A percentile compares a stretch with the other conserved stretches of the same genome.
Conservation (phyloP, 2,797 vertebrate species). For the Poeciliopsis infans region DNA sequence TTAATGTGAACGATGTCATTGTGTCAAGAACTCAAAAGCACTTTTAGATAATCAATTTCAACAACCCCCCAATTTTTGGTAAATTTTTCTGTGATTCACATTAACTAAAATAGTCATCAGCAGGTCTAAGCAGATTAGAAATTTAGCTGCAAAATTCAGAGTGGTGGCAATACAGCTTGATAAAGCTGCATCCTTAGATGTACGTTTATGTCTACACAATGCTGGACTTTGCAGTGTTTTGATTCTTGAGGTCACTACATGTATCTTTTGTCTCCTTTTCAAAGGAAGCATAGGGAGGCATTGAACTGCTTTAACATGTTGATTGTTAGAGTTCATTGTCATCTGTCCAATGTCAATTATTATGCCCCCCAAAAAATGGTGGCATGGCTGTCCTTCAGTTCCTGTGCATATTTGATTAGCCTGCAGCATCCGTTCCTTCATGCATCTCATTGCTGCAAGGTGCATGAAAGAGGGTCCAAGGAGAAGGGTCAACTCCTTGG, state of each 20-base stretch:
- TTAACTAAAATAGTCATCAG: background rate
- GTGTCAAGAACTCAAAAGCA: background rate
- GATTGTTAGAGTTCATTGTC: conserved; percentile 34
- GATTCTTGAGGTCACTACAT: conserved; percentile 35
- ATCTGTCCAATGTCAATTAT: conserved; percentile 20
- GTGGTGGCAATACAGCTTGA: background rate
- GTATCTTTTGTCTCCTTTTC: conserved; percentile 32
- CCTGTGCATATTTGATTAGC: conserved; percentile 14
- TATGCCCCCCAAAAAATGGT: conserved; percentile 21
- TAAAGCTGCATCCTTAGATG: background rate
- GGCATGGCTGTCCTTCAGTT: conserved; percentile 8
- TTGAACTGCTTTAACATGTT: conserved; percentile 27
- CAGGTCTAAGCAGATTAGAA: background rate
- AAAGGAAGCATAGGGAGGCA: conserved; percentile 24
- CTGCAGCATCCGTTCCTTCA: background rate
- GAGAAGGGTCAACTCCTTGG: background rate
- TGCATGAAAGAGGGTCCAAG: conserved; percentile 14
- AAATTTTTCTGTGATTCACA: background rate
- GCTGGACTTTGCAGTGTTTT: conserved; percentile 8
- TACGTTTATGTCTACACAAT: background rate
- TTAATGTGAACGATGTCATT: background rate
- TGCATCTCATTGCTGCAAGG: conserved; percentile 33
- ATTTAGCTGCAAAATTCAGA: background rate
- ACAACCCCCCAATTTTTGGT: background rate
- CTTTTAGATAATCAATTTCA: background rate